Conservation (phyloP, 2,797 vertebrate genomes). For the Todus mexicanus region DNA sequence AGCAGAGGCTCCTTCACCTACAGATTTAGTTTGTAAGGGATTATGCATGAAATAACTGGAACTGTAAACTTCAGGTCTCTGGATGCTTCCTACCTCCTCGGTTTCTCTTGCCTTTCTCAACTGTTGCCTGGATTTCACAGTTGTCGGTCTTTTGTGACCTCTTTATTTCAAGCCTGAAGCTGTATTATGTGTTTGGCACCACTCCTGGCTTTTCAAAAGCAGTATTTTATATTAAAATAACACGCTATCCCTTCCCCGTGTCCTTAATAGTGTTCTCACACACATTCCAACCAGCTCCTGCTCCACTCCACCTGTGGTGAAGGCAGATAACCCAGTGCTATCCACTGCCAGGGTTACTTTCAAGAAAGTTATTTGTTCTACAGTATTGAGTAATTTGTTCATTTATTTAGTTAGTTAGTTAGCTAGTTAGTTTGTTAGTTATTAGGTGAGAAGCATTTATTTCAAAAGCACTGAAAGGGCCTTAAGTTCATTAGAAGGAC, state of each 20-base stretch:
- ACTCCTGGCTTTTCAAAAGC: neutral
- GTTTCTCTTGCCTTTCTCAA: neutral
- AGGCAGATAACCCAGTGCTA: neutral
- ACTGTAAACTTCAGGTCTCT: neutral
- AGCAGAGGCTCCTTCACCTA: neutral
- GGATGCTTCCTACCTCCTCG: neutral
- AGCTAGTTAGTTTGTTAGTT: too few species aligned
- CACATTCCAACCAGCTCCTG: neutral
- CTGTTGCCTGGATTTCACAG: neutral
- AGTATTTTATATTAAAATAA: neutral
- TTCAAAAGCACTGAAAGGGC: neutral
- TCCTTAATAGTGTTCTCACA: neutral
- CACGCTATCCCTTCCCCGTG: neutral
- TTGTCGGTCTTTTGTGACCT: neutral
- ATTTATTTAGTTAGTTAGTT: too few species aligned
- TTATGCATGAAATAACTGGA: neutral
- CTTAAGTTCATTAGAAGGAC: neutral
- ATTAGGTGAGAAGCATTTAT: neutral
- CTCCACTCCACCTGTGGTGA: accelerated
- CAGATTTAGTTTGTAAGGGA: neutral
- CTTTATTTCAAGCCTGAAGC: neutral
- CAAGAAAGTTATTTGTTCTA: neutral
- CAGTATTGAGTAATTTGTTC: neutral
- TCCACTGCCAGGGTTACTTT: neutral
- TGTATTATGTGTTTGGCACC: neutral